A percentile compares a stretch with the other conserved stretches of the same genome.
Conservation (phyloP, 2,113 vertebrate species). For the Antechinus flavipes region DNA sequence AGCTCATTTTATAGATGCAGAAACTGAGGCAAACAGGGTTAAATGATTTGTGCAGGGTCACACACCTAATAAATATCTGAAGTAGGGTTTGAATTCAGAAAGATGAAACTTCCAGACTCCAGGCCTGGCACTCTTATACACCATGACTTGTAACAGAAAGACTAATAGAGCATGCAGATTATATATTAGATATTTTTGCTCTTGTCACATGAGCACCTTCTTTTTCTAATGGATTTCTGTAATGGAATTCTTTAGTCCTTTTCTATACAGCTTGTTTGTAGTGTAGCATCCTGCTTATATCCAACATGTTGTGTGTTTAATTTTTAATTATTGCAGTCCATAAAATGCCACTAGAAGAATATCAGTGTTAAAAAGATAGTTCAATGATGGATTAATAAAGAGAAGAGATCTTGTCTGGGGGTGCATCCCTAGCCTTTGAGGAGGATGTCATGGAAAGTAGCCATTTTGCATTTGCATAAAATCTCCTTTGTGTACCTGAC, state of each 20-base stretch:
- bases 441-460: not conserved
- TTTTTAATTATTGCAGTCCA: not conserved
- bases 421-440: not conserved
- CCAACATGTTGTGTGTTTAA: not conserved
- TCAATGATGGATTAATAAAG: not conserved
- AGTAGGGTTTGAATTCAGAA: not conserved
- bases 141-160: not conserved
- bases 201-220: not conserved
- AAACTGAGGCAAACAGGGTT: not conserved
- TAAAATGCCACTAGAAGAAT: not conserved
- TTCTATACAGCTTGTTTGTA: not conserved
- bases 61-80: not conserved
- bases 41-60: not conserved
- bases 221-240: not conserved
- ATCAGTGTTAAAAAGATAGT: not conserved
- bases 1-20: not conserved
- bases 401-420: not conserved
- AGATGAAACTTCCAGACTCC: not conserved
- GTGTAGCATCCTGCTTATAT: not conserved
- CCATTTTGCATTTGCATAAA: not conserved
- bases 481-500: slow-evolving; percentile 33
- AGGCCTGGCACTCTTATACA: not conserved
- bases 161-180: not conserved
- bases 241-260: not conserved
- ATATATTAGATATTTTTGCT: not conserved